These are phyloP conservation scores for Mya arenaria DNA, from an alignment of 1,140 invertebrate species.

Conservation along the genomic window DNA sequence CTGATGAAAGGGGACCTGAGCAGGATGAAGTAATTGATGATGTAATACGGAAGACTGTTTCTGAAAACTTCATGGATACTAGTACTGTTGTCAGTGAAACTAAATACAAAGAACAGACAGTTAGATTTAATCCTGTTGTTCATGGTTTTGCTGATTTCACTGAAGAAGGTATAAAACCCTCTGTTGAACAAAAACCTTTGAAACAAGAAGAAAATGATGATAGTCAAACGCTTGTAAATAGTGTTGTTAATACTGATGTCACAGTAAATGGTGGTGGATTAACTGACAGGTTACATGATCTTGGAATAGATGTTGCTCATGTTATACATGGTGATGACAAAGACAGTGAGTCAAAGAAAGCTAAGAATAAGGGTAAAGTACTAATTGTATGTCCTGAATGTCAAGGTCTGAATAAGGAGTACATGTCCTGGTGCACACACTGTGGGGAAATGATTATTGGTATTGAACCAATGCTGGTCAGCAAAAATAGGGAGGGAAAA, in stretches of 20 bases:
- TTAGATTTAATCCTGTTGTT: slow-evolving; percentile 1
- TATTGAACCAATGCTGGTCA: slow-evolving; percentile 66
- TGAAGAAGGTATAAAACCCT: background rate
- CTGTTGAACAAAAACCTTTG: background rate
- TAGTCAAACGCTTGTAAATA: slow-evolving; percentile 60
- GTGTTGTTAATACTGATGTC: slow-evolving; percentile 60
- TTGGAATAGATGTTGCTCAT: slow-evolving; percentile 66
- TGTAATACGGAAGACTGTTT: background rate
- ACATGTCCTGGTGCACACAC: slow-evolving; percentile 75
- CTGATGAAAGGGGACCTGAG: background rate
- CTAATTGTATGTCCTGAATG: slow-evolving; percentile 76
- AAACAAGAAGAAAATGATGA: slow-evolving; percentile 13
- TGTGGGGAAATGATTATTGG: slow-evolving; percentile 78
- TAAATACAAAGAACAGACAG: background rate
- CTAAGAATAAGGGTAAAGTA: slow-evolving; percentile 56
- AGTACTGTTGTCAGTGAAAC: background rate
- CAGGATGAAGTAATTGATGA: background rate
- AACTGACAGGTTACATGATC: slow-evolving; percentile 70
- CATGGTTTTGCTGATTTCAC: slow-evolving; percentile 16
- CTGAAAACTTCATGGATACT: slow-evolving; percentile 25
- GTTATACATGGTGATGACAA: slow-evolving; percentile 14
- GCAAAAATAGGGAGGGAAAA: slow-evolving; percentile 53
- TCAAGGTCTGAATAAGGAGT: slow-evolving; percentile 70
- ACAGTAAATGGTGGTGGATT: slow-evolving; percentile 71
- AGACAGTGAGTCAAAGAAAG: slow-evolving; percentile 33